Conservation (phyloP, 2,888 invertebrate species). For the Pantelozetes paolii region DNA sequence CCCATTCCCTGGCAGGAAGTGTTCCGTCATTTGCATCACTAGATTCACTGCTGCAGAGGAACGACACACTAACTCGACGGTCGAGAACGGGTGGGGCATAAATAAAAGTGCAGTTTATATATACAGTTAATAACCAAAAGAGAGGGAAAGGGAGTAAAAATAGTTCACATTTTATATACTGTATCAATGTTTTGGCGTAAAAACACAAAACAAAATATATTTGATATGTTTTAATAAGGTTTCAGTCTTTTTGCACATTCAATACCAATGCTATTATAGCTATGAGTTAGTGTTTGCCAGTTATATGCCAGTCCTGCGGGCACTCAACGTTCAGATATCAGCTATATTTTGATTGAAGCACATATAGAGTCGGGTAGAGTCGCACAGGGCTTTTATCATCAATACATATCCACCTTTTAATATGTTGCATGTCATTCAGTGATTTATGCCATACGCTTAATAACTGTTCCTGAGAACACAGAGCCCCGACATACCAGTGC, state of each 20-base stretch:
- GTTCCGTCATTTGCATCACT: slow-evolving; percentile 33
- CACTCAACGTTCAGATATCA: neutral
- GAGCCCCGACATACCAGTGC: neutral
- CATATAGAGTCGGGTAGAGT: neutral
- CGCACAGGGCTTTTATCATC: slow-evolving; percentile 3
- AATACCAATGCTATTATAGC: neutral
- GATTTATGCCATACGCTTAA: slow-evolving; percentile 34
- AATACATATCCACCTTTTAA: slow-evolving; percentile 33
- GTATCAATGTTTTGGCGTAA: neutral
- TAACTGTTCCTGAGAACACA: neutral
- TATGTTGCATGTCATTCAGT: slow-evolving; percentile 29
- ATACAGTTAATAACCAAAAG: neutral
- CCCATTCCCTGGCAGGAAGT: slow-evolving; percentile 25
- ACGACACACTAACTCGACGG: neutral
- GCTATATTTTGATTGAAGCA: neutral
- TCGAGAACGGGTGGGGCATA: slow-evolving; percentile 27
- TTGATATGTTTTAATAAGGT: neutral
- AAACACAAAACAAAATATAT: neutral
- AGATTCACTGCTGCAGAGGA: neutral
- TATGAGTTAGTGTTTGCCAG: neutral
- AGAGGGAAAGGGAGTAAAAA: neutral
- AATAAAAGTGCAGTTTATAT: neutral
- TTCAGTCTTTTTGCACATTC: neutral
- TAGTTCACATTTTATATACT: neutral
- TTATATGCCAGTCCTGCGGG: neutral